A percentile compares a stretch with the other conserved stretches of the same genome.
These are phyloP conservation scores for Pluvialis apricaria DNA, from an alignment of 2,113 vertebrate species.

Conservation along the genomic window DNA sequence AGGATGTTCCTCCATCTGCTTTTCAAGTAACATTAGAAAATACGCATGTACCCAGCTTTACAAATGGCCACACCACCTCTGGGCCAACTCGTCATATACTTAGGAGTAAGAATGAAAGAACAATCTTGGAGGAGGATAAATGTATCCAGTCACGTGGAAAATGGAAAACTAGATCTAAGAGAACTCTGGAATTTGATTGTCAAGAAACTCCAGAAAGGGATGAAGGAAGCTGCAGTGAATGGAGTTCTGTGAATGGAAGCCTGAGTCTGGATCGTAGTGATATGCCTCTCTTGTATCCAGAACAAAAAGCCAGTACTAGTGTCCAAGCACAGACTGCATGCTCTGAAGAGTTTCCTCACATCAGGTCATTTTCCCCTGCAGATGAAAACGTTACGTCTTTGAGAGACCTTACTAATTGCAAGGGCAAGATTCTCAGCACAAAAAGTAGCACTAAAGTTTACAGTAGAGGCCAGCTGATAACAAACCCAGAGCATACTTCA, in stretches of 20 bases:
- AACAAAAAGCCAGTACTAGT: constrained; percentile 16
- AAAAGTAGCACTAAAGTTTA: neutral
- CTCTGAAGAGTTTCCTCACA: neutral
- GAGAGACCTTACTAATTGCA: neutral
- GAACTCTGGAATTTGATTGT: neutral
- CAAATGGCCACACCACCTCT: neutral
- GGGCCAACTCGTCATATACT: neutral
- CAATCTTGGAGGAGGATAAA: neutral
- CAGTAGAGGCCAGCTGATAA: neutral
- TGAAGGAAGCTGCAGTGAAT: constrained; percentile 53
- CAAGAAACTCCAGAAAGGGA: constrained; percentile 80
- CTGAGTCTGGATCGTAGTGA: neutral
- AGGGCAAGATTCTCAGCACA: neutral
- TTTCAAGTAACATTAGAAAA: neutral
- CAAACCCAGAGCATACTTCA: neutral
- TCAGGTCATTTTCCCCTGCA: neutral
- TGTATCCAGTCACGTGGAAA: neutral
- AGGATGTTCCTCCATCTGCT: neutral
- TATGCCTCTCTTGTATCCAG: neutral
- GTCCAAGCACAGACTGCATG: neutral
- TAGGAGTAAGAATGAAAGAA: neutral
- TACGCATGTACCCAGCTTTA: neutral
- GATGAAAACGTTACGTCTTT: constrained; percentile 2
- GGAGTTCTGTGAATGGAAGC: constrained; percentile 59
- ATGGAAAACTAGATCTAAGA: neutral